Evolutionary conservation across 2,797 vertebrate species (phyloP).

Genomic region (Mus caroli): DNA sequence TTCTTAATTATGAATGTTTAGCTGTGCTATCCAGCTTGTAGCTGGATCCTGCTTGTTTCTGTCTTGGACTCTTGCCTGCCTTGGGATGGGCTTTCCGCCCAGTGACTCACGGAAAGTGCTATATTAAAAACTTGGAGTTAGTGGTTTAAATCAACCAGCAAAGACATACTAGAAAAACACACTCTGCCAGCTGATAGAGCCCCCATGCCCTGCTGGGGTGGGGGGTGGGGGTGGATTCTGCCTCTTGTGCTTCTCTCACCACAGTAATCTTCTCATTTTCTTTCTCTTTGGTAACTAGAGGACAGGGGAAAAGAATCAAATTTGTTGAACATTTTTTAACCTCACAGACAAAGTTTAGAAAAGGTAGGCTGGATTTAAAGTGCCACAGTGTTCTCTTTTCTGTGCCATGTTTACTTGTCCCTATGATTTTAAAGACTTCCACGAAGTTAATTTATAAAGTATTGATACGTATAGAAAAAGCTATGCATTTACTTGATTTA

Average conservation of each 20-base stretch:
- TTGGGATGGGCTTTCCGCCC: slow-evolving; percentile 41
- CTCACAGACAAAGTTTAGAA: slow-evolving; percentile 25
- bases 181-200: background rate
- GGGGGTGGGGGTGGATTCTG: background rate
- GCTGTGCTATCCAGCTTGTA: background rate
- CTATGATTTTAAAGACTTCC: slow-evolving; percentile 37
- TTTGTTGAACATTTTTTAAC: slow-evolving; percentile 2
- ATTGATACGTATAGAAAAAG: slow-evolving; percentile 38
- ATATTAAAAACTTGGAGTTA: slow-evolving; percentile 66
- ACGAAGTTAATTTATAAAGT: slow-evolving; percentile 38
- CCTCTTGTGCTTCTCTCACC: background rate
- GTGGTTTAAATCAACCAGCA: slow-evolving; percentile 74
- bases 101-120: slow-evolving; percentile 10
- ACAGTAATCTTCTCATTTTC: slow-evolving; percentile 18
- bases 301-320: background rate
- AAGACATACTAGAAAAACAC: slow-evolving; percentile 47
- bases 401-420: background rate
- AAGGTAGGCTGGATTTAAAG: background rate
- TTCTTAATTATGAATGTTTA: slow-evolving; percentile 36
- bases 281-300: slow-evolving; percentile 57
- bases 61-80: slow-evolving; percentile 52
- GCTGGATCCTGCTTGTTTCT: slow-evolving; percentile 44
- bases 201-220: background rate
- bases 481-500: slow-evolving; percentile 3
- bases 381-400: background rate